phyloP scores from a whole-genome alignment of 2,888 invertebrate species.

The Teleogryllus oceanicus region DNA sequence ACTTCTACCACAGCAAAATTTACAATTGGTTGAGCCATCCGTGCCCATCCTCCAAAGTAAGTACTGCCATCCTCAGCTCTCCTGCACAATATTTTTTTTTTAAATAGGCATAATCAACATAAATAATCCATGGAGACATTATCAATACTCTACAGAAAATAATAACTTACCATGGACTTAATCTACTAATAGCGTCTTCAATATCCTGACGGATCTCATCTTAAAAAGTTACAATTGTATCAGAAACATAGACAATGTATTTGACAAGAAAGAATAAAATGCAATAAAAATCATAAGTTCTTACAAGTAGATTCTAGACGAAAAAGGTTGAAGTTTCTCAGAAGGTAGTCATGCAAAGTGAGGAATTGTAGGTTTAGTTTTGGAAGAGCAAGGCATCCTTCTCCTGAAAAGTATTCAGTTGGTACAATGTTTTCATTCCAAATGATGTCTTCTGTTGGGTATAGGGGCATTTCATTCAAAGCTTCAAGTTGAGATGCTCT shows the following conservation, averaged over 20 bases:
- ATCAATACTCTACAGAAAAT: not conserved
- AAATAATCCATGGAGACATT: slow-evolving; percentile 26
- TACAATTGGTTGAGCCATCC: slow-evolving; percentile 94
- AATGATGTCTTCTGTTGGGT: slow-evolving; percentile 95
- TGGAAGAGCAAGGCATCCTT: slow-evolving; percentile 91
- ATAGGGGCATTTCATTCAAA: slow-evolving; percentile 95
- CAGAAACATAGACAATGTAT: slow-evolving; percentile 21
- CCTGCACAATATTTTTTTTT: slow-evolving; percentile 52
- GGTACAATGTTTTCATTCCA: slow-evolving; percentile 99
- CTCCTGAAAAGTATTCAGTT: slow-evolving; percentile 93
- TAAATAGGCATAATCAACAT: slow-evolving; percentile 12
- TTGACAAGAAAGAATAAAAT: slow-evolving; percentile 40
- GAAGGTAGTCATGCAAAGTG: slow-evolving; percentile 94
- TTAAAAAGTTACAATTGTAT: slow-evolving; percentile 46
- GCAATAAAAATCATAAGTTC: slow-evolving; percentile 41
- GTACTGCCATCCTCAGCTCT: slow-evolving; percentile 78
- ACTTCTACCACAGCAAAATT: slow-evolving; percentile 94
- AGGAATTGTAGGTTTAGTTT: slow-evolving; percentile 97
- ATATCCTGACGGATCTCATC: slow-evolving; percentile 98
- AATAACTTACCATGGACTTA: slow-evolving; percentile 82
- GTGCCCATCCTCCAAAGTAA: slow-evolving; percentile 96
- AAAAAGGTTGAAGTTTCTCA: slow-evolving; percentile 96
- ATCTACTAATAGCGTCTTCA: slow-evolving; percentile 91
- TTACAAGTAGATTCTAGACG: slow-evolving; percentile 95
- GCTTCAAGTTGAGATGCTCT: slow-evolving; percentile 89